phyloP scores from a whole-genome alignment of 2,888 invertebrate genomes.

The Leptopterna dolabrata region DNA sequence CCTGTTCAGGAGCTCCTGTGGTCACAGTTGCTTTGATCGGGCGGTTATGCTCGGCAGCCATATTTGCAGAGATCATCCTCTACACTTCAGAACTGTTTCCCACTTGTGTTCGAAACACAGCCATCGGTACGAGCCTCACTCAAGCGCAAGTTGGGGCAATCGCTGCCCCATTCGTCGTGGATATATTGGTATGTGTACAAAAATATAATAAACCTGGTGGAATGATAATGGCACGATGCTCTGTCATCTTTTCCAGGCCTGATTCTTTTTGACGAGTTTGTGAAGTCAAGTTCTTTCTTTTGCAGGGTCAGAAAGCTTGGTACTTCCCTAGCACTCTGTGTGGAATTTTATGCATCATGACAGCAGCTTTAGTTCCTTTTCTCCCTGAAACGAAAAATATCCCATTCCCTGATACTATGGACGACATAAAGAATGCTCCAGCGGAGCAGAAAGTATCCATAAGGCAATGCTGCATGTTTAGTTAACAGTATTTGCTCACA shows the following conservation, averaged over 20 bases:
- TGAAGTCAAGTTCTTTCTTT: neutral
- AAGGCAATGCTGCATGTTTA: slow-evolving; percentile 28
- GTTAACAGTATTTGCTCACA: no score
- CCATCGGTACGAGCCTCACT: slow-evolving; percentile 71
- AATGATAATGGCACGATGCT: no score
- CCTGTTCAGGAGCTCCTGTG: slow-evolving; percentile 56
- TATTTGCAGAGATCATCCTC: slow-evolving; percentile 72
- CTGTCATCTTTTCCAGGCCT: no score
- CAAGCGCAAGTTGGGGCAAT: slow-evolving; percentile 72
- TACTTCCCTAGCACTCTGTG: slow-evolving; percentile 73
- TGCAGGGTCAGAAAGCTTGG: slow-evolving; percentile 69
- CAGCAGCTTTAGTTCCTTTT: slow-evolving; percentile 70
- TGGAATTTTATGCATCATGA: slow-evolving; percentile 70
- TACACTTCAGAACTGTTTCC: slow-evolving; percentile 74
- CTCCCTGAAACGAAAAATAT: slow-evolving; percentile 74
- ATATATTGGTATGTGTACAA: slow-evolving; percentile 68
- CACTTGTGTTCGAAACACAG: slow-evolving; percentile 71
- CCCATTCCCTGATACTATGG: slow-evolving; percentile 69
- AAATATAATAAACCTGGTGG: no score
- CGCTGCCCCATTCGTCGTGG: slow-evolving; percentile 71
- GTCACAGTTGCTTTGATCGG: slow-evolving; percentile 69
- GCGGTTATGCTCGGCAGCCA: slow-evolving; percentile 71
- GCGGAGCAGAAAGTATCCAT: neutral
- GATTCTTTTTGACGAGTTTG: no score
- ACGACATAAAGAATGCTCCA: slow-evolving; percentile 62